Evolutionary conservation across 2,113 vertebrate species (phyloP).

Genomic region (Trochalopteron elliotii): DNA sequence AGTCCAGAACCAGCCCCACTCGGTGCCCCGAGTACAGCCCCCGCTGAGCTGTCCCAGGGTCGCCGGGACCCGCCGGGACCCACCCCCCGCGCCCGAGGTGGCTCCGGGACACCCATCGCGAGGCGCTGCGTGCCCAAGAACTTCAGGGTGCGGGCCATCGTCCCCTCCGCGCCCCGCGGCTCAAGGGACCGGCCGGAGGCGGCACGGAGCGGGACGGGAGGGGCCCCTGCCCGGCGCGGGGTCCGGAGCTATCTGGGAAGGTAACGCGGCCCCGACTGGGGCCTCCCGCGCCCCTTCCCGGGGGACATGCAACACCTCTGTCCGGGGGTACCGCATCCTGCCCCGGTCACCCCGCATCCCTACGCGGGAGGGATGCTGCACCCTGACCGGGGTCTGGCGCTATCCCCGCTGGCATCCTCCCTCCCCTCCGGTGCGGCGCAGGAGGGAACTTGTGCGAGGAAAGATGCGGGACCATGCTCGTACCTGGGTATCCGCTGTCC

Average conservation of each 20-base stretch:
- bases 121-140: background rate
- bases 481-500: constrained; percentile 75
- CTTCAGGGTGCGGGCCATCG: rapidly evolving
- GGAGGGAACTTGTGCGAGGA: background rate
- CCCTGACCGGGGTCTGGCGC: background rate
- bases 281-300: too few species aligned
- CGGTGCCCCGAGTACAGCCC: background rate
- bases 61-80: background rate
- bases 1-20: background rate
- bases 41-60: background rate
- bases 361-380: background rate
- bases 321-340: background rate
- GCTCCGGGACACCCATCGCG: background rate
- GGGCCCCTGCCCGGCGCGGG: background rate
- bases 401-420: background rate
- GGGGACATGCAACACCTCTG: background rate
- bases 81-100: background rate
- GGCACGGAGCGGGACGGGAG: rapidly evolving
- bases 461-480: background rate
- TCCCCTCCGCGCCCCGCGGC: background rate
- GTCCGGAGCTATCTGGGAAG: too few species aligned
- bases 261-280: background rate
- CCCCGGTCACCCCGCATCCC: background rate
- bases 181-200: background rate
- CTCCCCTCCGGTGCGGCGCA: background rate